phyloP scores from a whole-genome alignment of 2,797 vertebrate genomes.

The Pseudomugil gertrudae region DNA sequence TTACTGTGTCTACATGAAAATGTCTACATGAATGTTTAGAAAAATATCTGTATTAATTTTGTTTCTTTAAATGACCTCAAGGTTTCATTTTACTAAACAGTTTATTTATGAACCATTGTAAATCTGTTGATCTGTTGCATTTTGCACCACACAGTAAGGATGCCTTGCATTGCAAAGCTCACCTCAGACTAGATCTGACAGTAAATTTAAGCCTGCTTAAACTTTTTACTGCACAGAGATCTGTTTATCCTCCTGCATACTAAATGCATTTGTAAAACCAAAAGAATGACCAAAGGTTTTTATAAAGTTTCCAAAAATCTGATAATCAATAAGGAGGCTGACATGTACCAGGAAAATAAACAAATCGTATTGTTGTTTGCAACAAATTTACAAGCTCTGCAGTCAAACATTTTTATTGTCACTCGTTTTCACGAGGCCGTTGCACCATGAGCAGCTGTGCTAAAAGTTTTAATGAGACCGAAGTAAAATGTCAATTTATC shows the following conservation, averaged over 20 bases:
- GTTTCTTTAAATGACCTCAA: background rate
- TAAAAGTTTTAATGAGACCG: background rate
- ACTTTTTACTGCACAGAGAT: background rate
- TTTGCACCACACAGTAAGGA: background rate
- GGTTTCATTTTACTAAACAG: background rate
- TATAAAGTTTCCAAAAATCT: background rate
- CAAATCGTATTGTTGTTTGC: background rate
- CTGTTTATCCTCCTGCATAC: background rate
- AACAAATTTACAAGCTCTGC: background rate
- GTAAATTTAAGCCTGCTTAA: slow-evolving; percentile 1
- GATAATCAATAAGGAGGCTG: background rate
- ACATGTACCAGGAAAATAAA: background rate
- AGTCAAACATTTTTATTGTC: background rate
- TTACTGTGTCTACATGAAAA: too few species aligned
- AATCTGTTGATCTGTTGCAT: slow-evolving; percentile 1
- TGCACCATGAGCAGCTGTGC: too few species aligned
- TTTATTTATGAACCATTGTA: background rate
- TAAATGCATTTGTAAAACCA: background rate
- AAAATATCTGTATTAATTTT: background rate
- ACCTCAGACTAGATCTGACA: background rate
- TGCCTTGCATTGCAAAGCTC: background rate
- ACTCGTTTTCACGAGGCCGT: background rate
- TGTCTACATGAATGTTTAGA: too few species aligned
- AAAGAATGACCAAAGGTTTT: background rate
- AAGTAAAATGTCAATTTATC: too few species aligned